A percentile compares a stretch with the other conserved stretches of the same genome.
Conservation (phyloP, 2,797 vertebrate genomes). For the Fringilla coelebs region DNA sequence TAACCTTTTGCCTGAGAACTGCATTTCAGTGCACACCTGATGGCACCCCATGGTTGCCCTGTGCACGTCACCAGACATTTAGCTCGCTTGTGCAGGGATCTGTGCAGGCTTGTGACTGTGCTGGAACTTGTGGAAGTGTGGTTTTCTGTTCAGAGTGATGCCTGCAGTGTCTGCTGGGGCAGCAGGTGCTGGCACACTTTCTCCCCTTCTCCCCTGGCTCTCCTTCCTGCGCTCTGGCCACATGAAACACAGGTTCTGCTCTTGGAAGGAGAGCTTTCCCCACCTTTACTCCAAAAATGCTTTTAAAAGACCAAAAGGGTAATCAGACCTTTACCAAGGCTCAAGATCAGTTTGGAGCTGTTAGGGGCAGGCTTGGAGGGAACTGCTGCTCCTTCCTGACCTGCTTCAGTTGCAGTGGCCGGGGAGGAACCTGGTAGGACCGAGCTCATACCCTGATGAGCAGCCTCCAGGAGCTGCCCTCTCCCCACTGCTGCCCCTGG, state of each 20-base stretch:
- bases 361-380: neutral
- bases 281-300: neutral
- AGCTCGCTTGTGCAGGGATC: too few species aligned
- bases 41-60: neutral
- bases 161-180: neutral
- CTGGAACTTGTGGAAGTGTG: neutral
- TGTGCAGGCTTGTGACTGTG: neutral
- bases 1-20: neutral
- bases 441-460: fast-evolving
- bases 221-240: neutral
- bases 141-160: neutral
- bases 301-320: neutral
- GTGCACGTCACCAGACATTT: fast-evolving
- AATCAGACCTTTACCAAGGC: neutral
- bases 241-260: neutral
- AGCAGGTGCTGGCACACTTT: neutral
- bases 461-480: neutral
- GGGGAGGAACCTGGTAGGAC: fast-evolving
- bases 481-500: neutral
- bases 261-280: neutral
- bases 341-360: neutral
- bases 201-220: neutral
- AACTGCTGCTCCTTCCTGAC: neutral
- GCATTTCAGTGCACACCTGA: neutral
- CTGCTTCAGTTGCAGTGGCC: neutral